Conservation (phyloP, 2,113 vertebrate genomes). For the Brachypteracias leptosomus region DNA sequence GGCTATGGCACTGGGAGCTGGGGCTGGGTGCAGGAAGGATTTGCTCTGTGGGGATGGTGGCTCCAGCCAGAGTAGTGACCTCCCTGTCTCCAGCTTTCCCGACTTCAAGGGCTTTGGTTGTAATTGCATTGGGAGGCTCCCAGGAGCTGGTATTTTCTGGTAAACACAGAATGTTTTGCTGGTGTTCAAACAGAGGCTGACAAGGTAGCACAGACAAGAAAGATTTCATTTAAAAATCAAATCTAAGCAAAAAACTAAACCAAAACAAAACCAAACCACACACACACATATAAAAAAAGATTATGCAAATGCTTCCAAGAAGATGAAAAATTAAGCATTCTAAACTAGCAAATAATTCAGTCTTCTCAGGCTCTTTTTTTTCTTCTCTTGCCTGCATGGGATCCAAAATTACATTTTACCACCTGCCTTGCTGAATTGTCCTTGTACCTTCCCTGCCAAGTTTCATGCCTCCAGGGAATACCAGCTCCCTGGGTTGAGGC, state of each 20-base stretch:
- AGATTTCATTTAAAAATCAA: not conserved
- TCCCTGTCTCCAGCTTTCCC: not conserved
- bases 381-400: not conserved
- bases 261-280: not conserved
- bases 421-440: conserved; percentile 8
- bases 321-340: conserved; percentile 30
- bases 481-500: not conserved
- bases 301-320: conserved; percentile 36
- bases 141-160: not conserved
- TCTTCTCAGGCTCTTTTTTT: not conserved
- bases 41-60: not conserved
- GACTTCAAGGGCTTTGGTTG: not conserved
- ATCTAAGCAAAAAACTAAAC: not conserved
- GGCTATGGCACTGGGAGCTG: not conserved
- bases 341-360: not conserved
- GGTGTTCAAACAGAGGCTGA: not conserved
- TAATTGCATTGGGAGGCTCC: not conserved
- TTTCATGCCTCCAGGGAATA: not conserved
- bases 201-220: not conserved
- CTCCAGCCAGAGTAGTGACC: not conserved
- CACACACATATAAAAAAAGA: not conserved
- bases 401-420: conserved; percentile 23
- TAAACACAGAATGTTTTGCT: not conserved
- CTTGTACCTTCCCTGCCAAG: not conserved
- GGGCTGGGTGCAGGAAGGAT: not conserved